phyloP scores from a whole-genome alignment of 2,113 vertebrate species.

The Lamprologus tigripictilis region DNA sequence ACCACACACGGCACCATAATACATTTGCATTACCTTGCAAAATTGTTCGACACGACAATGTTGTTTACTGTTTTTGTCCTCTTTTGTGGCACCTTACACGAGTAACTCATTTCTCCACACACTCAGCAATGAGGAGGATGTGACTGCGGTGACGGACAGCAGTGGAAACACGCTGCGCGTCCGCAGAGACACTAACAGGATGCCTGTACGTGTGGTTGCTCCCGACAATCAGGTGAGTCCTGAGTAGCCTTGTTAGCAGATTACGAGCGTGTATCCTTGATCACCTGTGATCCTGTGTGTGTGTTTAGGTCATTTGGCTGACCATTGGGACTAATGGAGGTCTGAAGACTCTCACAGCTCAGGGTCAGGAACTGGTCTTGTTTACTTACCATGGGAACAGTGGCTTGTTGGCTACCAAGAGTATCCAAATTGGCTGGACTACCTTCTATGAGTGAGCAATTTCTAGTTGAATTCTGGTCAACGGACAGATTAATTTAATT shows the following conservation, averaged over 20 bases:
- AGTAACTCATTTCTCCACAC: not conserved
- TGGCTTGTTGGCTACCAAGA: conserved; percentile 93
- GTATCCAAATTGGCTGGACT: conserved; percentile 96
- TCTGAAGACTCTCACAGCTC: conserved; percentile 91
- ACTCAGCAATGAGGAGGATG: conserved; percentile 87
- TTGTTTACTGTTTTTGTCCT: not conserved
- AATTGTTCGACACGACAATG: not conserved
- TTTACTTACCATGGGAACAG: conserved; percentile 97
- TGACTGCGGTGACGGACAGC: conserved; percentile 91
- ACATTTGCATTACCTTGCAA: not conserved
- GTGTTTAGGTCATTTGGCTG: conserved; percentile 84
- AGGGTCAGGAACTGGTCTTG: conserved; percentile 90
- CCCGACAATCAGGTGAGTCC: conserved; percentile 87
- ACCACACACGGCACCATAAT: not conserved
- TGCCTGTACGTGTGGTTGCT: conserved; percentile 93
- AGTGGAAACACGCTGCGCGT: conserved; percentile 93
- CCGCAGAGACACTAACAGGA: conserved; percentile 88
- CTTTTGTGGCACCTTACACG: not conserved
- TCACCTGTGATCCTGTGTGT: not conserved
- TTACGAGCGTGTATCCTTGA: not conserved
- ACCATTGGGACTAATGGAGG: conserved; percentile 96
- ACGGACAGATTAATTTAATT: not conserved
- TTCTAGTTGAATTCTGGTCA: not conserved
- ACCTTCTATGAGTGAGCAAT: conserved; percentile 96
- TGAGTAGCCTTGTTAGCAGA: not conserved